phyloP scores from a whole-genome alignment of 1,140 invertebrate genomes.

The Drosophila simulans region DNA sequence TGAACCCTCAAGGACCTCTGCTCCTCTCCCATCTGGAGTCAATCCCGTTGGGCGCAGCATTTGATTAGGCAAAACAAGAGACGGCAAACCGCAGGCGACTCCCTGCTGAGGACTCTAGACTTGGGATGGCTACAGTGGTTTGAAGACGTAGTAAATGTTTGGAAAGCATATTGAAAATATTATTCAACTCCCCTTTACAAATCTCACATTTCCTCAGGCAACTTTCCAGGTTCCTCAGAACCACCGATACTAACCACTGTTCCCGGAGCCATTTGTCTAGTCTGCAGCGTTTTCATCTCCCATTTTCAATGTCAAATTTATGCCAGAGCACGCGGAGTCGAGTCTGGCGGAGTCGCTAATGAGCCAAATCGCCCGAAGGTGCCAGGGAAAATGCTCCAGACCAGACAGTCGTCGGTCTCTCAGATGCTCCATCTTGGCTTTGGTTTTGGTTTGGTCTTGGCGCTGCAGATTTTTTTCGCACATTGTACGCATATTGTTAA shows the following conservation, averaged over 20 bases:
- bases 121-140: constrained; percentile 19
- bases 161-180: neutral
- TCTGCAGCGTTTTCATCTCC: constrained; percentile 42
- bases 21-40: constrained; percentile 13
- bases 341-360: constrained; percentile 76
- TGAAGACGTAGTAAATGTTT: neutral
- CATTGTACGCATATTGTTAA: constrained; percentile 77
- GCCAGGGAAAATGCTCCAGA: constrained; percentile 61
- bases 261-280: constrained; percentile 22
- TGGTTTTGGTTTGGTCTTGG: constrained; percentile 14
- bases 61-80: constrained; percentile 69
- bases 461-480: constrained; percentile 56
- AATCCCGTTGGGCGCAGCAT: constrained; percentile 48
- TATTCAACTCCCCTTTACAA: neutral
- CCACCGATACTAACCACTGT: constrained; percentile 22
- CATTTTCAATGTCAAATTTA: constrained; percentile 82
- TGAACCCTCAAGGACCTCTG: constrained; percentile 35
- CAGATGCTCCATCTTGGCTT: constrained; percentile 37
- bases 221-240: neutral
- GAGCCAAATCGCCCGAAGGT: constrained; percentile 82
- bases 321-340: constrained; percentile 62
- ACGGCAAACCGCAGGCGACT: constrained; percentile 53
- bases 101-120: constrained; percentile 21
- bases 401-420: constrained; percentile 42
- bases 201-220: no score